Evolutionary conservation across 2,113 vertebrate genomes (phyloP).

Genomic region (Gulo gulo): DNA sequence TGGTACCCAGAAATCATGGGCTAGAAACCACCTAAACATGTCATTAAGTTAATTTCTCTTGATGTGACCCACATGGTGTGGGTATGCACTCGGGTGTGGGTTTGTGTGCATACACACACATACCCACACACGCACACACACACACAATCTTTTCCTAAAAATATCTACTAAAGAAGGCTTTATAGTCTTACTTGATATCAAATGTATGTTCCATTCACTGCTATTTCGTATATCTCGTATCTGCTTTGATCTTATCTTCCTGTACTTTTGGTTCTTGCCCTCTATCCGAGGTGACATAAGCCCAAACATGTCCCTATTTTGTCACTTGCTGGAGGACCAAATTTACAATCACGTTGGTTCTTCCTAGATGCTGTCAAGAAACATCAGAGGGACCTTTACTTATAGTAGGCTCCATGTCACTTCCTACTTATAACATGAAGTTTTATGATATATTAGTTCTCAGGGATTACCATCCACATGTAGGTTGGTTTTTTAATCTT

Average conservation of each 20-base stretch:
- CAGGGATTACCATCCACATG: not conserved
- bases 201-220: not conserved
- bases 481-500: not conserved
- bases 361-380: not conserved
- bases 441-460: not conserved
- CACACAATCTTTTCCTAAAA: not conserved
- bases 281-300: not conserved
- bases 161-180: not conserved
- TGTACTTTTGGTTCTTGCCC: not conserved
- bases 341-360: not conserved
- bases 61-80: not conserved
- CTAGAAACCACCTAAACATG: constrained; percentile 3
- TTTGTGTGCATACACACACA: rapidly evolving
- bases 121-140: too few relatives aligned
- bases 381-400: not conserved
- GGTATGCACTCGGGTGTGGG: not conserved
- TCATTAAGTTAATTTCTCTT: not conserved
- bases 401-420: not conserved
- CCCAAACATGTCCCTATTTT: not conserved
- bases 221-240: not conserved
- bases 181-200: not conserved
- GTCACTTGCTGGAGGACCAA: not conserved
- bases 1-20: not conserved
- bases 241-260: not conserved
- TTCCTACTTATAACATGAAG: not conserved